Conservation (phyloP, 2,888 invertebrate genomes). For the Sinelater perroti region DNA sequence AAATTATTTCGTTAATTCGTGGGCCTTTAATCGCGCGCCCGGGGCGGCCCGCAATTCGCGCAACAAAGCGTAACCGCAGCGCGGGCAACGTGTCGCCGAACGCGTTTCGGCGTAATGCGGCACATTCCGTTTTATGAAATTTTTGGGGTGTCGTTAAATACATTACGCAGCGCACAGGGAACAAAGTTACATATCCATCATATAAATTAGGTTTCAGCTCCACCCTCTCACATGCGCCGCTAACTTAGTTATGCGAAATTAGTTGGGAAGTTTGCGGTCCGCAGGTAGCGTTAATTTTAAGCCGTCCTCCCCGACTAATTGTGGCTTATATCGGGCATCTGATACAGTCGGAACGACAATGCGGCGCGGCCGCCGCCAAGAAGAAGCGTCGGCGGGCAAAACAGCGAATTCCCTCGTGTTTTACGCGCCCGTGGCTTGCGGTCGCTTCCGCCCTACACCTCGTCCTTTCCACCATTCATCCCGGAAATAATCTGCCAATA, state of each 20-base stretch:
- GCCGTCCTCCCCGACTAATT: conserved; percentile 37
- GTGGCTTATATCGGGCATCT: conserved; percentile 36
- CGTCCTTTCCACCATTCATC: too few relatives aligned
- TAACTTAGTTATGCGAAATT: conserved; percentile 38
- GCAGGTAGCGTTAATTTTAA: conserved; percentile 40
- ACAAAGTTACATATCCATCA: conserved; percentile 38
- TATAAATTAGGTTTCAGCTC: conserved; percentile 37
- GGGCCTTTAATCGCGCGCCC: conserved; percentile 5
- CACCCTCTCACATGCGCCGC: conserved; percentile 33
- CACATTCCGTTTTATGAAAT: conserved; percentile 33
- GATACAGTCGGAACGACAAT: conserved; percentile 19
- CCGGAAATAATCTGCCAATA: conserved; percentile 14
- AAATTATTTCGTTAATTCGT: neutral
- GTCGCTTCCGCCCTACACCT: too few relatives aligned
- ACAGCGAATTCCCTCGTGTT: neutral
- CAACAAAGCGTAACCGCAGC: conserved; percentile 16
- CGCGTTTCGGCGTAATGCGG: conserved; percentile 23
- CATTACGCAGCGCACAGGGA: conserved; percentile 33
- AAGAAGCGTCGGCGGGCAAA: too few relatives aligned
- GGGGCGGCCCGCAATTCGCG: neutral
- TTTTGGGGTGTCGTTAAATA: conserved; percentile 34
- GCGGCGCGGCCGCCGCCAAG: too few relatives aligned
- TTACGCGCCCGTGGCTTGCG: neutral
- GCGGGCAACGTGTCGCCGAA: conserved; percentile 26
- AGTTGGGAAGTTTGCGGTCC: conserved; percentile 39